phyloP scores from a whole-genome alignment of 2,888 invertebrate species.

The Hydraecia micacea region DNA sequence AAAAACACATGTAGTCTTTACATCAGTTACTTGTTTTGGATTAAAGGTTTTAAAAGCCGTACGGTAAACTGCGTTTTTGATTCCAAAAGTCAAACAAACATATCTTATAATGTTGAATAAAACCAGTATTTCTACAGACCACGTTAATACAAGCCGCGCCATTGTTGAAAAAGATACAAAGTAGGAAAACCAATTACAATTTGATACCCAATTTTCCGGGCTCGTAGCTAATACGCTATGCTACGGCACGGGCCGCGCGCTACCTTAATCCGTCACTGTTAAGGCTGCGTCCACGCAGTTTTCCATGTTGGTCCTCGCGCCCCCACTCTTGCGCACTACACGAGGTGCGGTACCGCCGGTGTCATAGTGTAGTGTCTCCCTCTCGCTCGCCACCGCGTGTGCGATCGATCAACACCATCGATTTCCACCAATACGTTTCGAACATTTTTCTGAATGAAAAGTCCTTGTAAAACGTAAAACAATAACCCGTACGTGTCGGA shows the following conservation, averaged over 20 bases:
- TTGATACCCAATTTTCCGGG: slow-evolving; percentile 26
- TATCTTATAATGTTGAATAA: neutral
- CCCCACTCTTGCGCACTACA: slow-evolving; percentile 81
- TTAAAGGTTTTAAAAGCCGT: neutral
- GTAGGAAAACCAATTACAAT: neutral
- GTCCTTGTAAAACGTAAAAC: slow-evolving; percentile 74
- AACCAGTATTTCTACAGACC: too few species aligned
- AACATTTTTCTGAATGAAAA: slow-evolving; percentile 88
- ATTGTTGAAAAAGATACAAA: neutral
- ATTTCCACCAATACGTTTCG: slow-evolving; percentile 79
- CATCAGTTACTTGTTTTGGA: neutral
- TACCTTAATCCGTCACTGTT: slow-evolving; percentile 60
- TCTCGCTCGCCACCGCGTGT: slow-evolving; percentile 81
- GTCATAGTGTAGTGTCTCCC: slow-evolving; percentile 80
- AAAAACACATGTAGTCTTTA: neutral
- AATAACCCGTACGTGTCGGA: slow-evolving; percentile 55
- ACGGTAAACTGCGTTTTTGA: neutral
- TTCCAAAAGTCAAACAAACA: neutral
- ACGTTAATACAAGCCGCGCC: neutral
- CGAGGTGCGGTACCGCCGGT: slow-evolving; percentile 66
- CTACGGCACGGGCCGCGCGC: slow-evolving; percentile 12
- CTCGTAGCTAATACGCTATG: slow-evolving; percentile 2
- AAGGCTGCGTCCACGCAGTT: slow-evolving; percentile 82
- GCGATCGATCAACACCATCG: slow-evolving; percentile 79
- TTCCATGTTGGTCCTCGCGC: slow-evolving; percentile 82